phyloP scores from a whole-genome alignment of 2,888 invertebrate genomes.

The Oscheius sp. region DNA sequence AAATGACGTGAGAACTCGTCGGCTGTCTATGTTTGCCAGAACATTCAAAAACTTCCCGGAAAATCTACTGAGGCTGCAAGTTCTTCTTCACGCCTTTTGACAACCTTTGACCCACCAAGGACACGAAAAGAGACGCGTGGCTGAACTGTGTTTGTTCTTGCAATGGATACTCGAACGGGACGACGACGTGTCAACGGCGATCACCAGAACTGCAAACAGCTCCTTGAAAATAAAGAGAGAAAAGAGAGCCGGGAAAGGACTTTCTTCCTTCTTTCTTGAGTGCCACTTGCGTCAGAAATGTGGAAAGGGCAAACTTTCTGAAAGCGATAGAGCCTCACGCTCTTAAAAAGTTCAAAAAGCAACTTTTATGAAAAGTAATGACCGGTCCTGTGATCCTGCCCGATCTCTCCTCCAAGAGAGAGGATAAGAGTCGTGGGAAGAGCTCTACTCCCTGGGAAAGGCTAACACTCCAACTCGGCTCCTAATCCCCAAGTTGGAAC shows the following conservation, averaged over 20 bases:
- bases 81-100: background rate
- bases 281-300: background rate
- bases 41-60: background rate
- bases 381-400: too few species aligned
- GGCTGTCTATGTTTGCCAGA: background rate
- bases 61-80: too few species aligned
- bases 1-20: too few species aligned
- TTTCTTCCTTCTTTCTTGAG: too few species aligned
- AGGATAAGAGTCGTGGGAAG: background rate
- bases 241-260: background rate
- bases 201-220: constrained; percentile 4
- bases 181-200: constrained; percentile 22
- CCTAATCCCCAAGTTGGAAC: too few species aligned
- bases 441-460: background rate
- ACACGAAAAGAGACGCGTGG: background rate
- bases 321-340: too few species aligned
- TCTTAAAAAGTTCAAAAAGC: too few species aligned
- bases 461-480: constrained; percentile 1
- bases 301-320: too few species aligned
- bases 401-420: background rate
- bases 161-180: constrained; percentile 23
- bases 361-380: too few species aligned
- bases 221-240: background rate
- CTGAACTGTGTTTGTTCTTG: constrained; percentile 27
- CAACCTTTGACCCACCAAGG: background rate